A percentile compares a stretch with the other conserved stretches of the same genome.
Conservation (phyloP, 2,113 vertebrate genomes). For the Phalacrocorax brasilianus region DNA sequence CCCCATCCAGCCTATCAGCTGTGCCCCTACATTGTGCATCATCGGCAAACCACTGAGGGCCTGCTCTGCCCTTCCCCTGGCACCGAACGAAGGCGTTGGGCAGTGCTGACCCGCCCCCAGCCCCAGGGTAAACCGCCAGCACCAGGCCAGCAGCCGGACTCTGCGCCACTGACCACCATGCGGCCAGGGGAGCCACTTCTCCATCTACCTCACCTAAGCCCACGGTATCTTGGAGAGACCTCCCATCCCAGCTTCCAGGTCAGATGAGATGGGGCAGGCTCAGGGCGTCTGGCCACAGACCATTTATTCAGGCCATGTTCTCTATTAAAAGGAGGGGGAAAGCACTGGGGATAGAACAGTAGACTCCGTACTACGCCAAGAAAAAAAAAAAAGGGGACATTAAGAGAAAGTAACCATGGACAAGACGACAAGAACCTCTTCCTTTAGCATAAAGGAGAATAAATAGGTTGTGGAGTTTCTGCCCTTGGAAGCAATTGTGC, state of each 20-base stretch:
- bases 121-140: fast-evolving
- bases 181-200: background rate
- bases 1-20: background rate
- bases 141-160: too few relatives aligned
- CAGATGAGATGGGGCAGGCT: too few relatives aligned
- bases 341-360: background rate
- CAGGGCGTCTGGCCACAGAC: background rate
- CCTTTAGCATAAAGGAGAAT: background rate
- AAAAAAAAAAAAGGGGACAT: background rate
- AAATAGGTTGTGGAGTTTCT: background rate
- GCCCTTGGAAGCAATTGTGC: background rate
- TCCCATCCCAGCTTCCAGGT: background rate
- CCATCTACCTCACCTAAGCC: background rate
- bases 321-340: background rate
- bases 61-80: background rate
- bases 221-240: background rate
- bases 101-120: fast-evolving
- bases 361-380: too few relatives aligned
- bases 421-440: background rate
- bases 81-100: background rate
- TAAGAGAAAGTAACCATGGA: background rate
- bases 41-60: background rate
- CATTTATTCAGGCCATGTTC: background rate
- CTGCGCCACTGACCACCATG: fast-evolving
- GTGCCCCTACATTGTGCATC: fast-evolving